These are phyloP conservation scores for Phylloscopus collybita DNA, from an alignment of 2,797 vertebrate genomes.

Conservation along the genomic window DNA sequence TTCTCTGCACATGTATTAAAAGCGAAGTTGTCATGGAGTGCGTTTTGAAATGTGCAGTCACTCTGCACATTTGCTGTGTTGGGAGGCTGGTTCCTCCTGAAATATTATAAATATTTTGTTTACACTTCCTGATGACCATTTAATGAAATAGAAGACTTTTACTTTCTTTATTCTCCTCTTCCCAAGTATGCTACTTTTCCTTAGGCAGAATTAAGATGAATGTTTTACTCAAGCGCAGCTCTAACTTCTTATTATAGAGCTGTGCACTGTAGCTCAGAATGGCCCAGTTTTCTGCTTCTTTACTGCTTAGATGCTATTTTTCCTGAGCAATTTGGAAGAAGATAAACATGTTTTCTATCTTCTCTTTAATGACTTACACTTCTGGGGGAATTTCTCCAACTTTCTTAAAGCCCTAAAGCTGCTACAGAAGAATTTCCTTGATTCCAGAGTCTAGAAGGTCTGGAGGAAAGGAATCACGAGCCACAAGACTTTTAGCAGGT, in stretches of 20 bases:
- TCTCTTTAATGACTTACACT: not conserved
- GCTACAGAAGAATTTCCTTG: not conserved
- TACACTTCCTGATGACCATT: conserved; percentile 32
- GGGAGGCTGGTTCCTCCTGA: not conserved
- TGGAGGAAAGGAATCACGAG: not conserved
- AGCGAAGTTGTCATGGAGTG: not conserved
- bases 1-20: not conserved
- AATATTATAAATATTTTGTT: conserved; percentile 9
- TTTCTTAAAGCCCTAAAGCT: not conserved
- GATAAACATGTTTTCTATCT: not conserved
- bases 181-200: not conserved
- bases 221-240: not conserved
- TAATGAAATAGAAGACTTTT: not conserved
- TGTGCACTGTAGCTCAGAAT: not conserved
- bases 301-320: not conserved
- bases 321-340: not conserved
- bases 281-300: not conserved
- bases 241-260: not conserved
- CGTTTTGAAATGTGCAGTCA: not conserved
- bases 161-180: not conserved
- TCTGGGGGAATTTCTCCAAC: not conserved
- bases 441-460: not conserved
- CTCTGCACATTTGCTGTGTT: not conserved
- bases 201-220: conserved; percentile 9
- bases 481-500: not conserved